Conservation (phyloP, 2,113 vertebrate genomes). For the Gobiocypris rarus region DNA sequence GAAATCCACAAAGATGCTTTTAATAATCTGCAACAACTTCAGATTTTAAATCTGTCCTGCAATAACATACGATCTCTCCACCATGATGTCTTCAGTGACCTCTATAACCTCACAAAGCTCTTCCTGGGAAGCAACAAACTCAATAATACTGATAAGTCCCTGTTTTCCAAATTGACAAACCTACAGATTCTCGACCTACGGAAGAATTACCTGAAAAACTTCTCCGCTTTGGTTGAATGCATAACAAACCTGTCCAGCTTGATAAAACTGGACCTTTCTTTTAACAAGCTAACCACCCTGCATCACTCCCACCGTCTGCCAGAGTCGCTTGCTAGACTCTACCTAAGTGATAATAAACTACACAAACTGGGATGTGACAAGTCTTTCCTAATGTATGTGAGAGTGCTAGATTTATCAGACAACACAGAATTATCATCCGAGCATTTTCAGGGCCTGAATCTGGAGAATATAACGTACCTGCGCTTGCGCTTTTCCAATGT, state of each 20-base stretch:
- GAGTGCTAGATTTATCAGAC: conserved; percentile 74
- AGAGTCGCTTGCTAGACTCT: conserved; percentile 60
- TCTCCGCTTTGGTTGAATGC: conserved; percentile 65
- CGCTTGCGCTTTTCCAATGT: conserved; percentile 68
- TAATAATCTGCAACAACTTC: conserved; percentile 64
- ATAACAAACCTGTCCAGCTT: conserved; percentile 68
- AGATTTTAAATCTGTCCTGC: conserved; percentile 69
- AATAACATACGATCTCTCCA: conserved; percentile 69
- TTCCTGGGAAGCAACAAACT: conserved; percentile 68
- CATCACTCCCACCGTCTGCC: conserved; percentile 66
- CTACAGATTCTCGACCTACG: conserved; percentile 65
- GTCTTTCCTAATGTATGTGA: conserved; percentile 62
- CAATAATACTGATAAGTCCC: conserved; percentile 51
- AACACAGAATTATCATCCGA: conserved; percentile 59
- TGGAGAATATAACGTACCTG: conserved; percentile 65
- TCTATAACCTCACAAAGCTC: conserved; percentile 69
- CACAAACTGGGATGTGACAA: conserved; percentile 58
- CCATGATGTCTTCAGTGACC: conserved; percentile 60
- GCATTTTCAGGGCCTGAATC: conserved; percentile 66
- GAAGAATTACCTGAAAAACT: conserved; percentile 67
- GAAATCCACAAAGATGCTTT: conserved; percentile 71
- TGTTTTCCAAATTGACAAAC: conserved; percentile 62
- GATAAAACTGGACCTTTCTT: conserved; percentile 71
- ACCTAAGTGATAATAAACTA: conserved; percentile 73
- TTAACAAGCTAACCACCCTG: conserved; percentile 72